Evolutionary conservation across 2,113 vertebrate genomes (phyloP), one percentile per base, ranked within the genome.

Genomic region (Gymnorhina tibicen): DNA sequence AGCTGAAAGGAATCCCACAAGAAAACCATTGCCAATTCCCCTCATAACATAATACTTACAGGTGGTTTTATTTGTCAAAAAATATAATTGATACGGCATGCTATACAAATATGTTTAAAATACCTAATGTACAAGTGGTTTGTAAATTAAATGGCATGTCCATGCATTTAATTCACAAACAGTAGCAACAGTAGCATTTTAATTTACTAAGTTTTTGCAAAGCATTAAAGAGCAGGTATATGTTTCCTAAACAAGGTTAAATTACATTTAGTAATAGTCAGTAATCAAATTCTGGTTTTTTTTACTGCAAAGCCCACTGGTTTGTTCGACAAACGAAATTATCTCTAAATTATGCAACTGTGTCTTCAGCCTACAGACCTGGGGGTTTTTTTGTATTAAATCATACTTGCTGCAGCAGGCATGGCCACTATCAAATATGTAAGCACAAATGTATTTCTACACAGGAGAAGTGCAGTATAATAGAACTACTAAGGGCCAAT

Each of bases 211-310:
- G 39, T 12, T 78, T 84, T 49, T 86, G 41, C 24, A 92, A 95
- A 92, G 49, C 55, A 96, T 92, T 84, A 78, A 32, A 86, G 53
- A 89, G 52, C 37, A 64, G 63, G 78, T 72, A 19, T 49, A 55
- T 67, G 55, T 70, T 90, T 92, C 72, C 82, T 75, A 93, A 96
- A 90, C 13, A 30, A 92, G 35, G 32, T 86, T 84, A 93, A 91
- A 84, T 93, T 84, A 67, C 83, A 74, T 80, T 86, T 77, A 74
- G 79, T 88, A 94, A 86, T 63, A 91, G 58, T 28, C 55, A 67
- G 33, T 90, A 96, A 96, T 94, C 59, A 70, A 93, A 95, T 96
- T 84, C 35, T 74, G 64, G 16, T 77, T 95, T 88, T 55, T 52
- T 96, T 85, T 70, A 93, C 78, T 87, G 75, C 62, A 95, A 93